phyloP scores from a whole-genome alignment of 2,797 vertebrate species.

The Sebastes vulpes region DNA sequence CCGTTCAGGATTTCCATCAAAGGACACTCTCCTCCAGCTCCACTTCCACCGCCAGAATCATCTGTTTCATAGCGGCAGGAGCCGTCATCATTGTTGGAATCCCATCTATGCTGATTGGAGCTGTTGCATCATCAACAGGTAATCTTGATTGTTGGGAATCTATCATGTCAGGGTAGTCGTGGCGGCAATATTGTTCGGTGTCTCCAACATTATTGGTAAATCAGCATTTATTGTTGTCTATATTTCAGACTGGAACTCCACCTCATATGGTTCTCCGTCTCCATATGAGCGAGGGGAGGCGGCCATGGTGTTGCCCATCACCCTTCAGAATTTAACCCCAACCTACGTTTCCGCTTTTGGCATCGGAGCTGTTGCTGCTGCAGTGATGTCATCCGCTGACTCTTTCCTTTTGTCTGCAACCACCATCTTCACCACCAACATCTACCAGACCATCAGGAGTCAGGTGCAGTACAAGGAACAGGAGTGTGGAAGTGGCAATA shows the following conservation, averaged over 20 bases:
- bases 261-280: slow-evolving; percentile 28
- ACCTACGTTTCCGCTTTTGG: slow-evolving; percentile 8
- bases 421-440: slow-evolving; percentile 59
- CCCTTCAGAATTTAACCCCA: slow-evolving; percentile 36
- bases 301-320: slow-evolving; percentile 47
- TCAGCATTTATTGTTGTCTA: neutral
- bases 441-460: slow-evolving; percentile 50
- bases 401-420: slow-evolving; percentile 60
- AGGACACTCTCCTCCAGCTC: slow-evolving; percentile 42
- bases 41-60: slow-evolving; percentile 29
- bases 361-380: slow-evolving; percentile 54
- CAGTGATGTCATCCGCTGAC: slow-evolving; percentile 62
- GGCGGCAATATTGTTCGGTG: too few species aligned
- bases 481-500: neutral
- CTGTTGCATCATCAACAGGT: slow-evolving; percentile 50
- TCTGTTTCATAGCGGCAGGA: slow-evolving; percentile 35
- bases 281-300: slow-evolving; percentile 27
- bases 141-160: neutral
- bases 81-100: slow-evolving; percentile 30
- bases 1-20: slow-evolving; percentile 54
- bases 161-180: neutral
- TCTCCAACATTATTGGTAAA: too few species aligned
- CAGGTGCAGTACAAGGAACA: neutral
- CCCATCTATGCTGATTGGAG: slow-evolving; percentile 42
- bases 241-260: slow-evolving; percentile 56